Conservation (phyloP, 2,888 invertebrate species). For the Hyppa rectilinea region DNA sequence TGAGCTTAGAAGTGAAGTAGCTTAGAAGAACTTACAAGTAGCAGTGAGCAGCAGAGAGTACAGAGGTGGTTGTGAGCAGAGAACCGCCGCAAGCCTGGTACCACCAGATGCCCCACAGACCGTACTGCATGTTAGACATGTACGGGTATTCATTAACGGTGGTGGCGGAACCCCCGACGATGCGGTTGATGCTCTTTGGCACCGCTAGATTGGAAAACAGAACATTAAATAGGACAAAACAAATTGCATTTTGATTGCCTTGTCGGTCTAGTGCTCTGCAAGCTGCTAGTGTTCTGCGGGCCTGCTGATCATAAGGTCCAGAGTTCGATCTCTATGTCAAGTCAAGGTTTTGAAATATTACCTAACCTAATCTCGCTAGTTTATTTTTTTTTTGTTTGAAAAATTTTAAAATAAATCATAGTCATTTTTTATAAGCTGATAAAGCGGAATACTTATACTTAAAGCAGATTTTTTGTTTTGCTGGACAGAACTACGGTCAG, state of each 20-base stretch:
- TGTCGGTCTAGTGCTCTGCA: background rate
- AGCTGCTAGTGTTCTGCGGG: too few relatives aligned
- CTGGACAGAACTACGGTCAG: background rate
- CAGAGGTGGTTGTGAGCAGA: slow-evolving; percentile 68
- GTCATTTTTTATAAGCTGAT: too few relatives aligned
- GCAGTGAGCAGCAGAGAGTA: slow-evolving; percentile 81
- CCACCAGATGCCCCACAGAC: slow-evolving; percentile 69
- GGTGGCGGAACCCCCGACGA: slow-evolving; percentile 77
- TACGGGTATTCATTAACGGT: slow-evolving; percentile 75
- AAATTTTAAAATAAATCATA: too few relatives aligned
- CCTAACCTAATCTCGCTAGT: too few relatives aligned
- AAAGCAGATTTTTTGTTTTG: background rate
- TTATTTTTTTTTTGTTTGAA: too few relatives aligned
- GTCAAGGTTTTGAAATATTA: background rate
- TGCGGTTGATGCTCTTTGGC: slow-evolving; percentile 70
- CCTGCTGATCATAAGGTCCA: background rate
- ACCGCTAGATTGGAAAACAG: slow-evolving; percentile 67
- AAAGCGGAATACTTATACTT: too few relatives aligned
- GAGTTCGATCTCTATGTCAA: background rate
- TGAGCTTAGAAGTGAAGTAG: background rate
- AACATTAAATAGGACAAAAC: background rate
- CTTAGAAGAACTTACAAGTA: slow-evolving; percentile 72
- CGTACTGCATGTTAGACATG: slow-evolving; percentile 78
- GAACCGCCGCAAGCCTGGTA: slow-evolving; percentile 76
- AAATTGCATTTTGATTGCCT: background rate